Percentiles rank a stretch among this genome's conserved stretches.
Evolutionary conservation across 2,113 vertebrate genomes (phyloP).

Genomic region (Apodemus speciosus): DNA sequence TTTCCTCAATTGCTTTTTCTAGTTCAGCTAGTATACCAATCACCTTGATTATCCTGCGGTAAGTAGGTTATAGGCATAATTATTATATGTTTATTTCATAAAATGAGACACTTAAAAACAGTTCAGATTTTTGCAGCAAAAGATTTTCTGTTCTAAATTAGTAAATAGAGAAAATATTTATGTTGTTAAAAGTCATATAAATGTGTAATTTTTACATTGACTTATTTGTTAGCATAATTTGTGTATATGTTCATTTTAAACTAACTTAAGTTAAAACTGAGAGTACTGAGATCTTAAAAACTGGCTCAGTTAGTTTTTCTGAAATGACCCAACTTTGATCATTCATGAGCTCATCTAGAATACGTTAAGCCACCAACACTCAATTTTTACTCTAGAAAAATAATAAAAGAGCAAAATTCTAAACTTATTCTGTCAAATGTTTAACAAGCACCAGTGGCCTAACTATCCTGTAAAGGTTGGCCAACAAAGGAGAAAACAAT

Average conservation of each 20-base stretch:
- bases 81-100: not conserved
- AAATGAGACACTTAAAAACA: slow-evolving; percentile 39
- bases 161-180: not conserved
- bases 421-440: not conserved
- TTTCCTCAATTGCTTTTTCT: slow-evolving; percentile 83
- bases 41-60: slow-evolving; percentile 84
- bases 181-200: not conserved
- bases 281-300: not conserved
- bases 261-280: not conserved
- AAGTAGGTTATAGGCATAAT: slow-evolving; percentile 39
- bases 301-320: not conserved
- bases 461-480: not conserved
- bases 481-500: not conserved
- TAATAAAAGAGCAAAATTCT: not conserved
- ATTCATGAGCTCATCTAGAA: not conserved
- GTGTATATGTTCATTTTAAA: not conserved
- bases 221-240: slow-evolving; percentile 4
- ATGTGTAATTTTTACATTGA: not conserved
- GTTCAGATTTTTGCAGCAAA: slow-evolving; percentile 39
- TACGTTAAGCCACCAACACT: not conserved
- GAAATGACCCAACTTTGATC: not conserved
- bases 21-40: slow-evolving; percentile 82
- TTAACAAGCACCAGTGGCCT: not conserved
- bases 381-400: not conserved
- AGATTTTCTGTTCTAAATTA: not conserved